These are phyloP conservation scores for Hexactinellida sp. DNA, from an alignment of 37 sponge, comb jelly and placozoan species.

Conservation along the genomic window DNA sequence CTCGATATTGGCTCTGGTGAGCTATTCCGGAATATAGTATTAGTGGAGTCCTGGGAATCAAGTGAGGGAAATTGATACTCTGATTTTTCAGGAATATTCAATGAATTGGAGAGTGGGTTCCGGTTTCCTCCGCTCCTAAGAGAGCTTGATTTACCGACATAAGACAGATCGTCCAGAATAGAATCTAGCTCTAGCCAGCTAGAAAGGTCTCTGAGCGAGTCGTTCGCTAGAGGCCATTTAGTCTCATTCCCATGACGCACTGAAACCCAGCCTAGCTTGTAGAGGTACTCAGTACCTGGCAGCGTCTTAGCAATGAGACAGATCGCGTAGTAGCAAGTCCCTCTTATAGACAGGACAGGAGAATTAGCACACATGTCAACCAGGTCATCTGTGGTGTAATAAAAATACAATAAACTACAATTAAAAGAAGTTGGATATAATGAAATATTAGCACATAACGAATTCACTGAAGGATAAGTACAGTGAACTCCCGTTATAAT, in stretches of 20 bases:
- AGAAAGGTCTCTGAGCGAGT: background rate
- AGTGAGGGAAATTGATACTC: background rate
- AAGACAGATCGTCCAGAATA: background rate
- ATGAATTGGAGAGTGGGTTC: background rate
- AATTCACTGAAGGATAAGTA: too few species aligned
- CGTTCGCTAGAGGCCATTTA: constrained; percentile 51
- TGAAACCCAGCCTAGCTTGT: constrained; percentile 42
- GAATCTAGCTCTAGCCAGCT: background rate
- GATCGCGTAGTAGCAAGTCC: constrained; percentile 65
- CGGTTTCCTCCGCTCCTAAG: background rate
- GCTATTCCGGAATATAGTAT: background rate
- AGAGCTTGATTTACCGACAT: background rate
- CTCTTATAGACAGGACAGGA: constrained; percentile 15
- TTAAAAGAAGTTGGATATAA: too few species aligned
- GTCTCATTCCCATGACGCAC: constrained; percentile 46
- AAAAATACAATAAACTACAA: background rate
- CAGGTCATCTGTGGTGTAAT: background rate
- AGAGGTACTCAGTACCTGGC: constrained; percentile 35
- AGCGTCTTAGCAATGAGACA: constrained; percentile 59
- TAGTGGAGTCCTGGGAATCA: background rate
- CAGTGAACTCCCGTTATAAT: too few species aligned
- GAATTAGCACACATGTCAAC: background rate
- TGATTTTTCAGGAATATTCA: background rate
- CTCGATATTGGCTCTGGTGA: background rate
- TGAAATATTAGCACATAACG: too few species aligned